Conservation (phyloP, 2,797 vertebrate species). For the Channallabes apus region DNA sequence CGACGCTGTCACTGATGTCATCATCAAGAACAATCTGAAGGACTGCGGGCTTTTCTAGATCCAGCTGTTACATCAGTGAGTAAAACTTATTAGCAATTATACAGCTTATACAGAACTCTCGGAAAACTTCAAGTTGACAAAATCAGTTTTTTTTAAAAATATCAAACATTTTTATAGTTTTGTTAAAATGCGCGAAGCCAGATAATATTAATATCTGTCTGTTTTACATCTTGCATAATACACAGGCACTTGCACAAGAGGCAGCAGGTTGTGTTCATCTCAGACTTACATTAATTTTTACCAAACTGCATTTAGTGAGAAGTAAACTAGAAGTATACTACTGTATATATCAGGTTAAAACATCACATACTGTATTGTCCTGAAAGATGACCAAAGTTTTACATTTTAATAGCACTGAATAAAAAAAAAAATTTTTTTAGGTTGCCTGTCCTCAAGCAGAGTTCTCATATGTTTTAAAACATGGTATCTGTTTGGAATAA, state of each 20-base stretch:
- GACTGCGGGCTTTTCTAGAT: slow-evolving; percentile 98
- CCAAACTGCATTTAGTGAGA: no score
- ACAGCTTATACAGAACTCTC: neutral
- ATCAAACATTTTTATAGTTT: neutral
- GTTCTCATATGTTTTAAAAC: neutral
- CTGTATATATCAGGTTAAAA: no score
- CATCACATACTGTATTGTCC: neutral
- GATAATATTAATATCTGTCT: neutral
- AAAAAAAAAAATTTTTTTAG: no score
- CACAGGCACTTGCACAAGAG: neutral
- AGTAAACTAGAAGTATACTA: neutral
- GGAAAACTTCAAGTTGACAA: neutral
- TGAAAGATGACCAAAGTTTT: no score
- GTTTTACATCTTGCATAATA: neutral
- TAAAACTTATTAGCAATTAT: neutral
- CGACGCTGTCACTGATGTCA: slow-evolving; percentile 97
- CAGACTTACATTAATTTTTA: no score
- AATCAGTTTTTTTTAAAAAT: neutral
- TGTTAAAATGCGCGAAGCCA: no score
- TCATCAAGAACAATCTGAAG: slow-evolving; percentile 99
- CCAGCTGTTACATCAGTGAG: slow-evolving; percentile 44
- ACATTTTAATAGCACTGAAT: neutral
- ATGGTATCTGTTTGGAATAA: neutral
- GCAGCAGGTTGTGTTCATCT: no score
- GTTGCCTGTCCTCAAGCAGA: neutral